These are phyloP conservation scores for Lasioglossum villosulum DNA, from an alignment of 2,888 invertebrate species.

Conservation along the genomic window DNA sequence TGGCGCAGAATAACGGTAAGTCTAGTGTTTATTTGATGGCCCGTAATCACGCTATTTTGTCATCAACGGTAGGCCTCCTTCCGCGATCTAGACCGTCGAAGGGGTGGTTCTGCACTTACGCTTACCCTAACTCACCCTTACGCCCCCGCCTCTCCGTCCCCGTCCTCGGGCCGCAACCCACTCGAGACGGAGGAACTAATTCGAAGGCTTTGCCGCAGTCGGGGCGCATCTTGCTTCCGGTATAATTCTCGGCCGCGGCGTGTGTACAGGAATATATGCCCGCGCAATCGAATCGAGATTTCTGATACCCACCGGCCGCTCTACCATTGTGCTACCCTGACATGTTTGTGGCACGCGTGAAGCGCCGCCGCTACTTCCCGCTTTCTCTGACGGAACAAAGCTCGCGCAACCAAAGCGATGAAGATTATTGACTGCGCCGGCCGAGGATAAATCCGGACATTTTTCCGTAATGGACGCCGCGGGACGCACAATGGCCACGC, in stretches of 20 bases:
- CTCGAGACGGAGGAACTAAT: conserved; percentile 76
- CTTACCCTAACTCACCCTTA: conserved; percentile 69
- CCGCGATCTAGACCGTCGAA: conserved; percentile 75
- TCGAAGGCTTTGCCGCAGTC: conserved; percentile 72
- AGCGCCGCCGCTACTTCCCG: conserved; percentile 14
- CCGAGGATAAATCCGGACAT: conserved; percentile 6
- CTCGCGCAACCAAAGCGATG: not conserved
- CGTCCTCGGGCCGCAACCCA: conserved; percentile 30
- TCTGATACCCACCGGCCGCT: conserved; percentile 55
- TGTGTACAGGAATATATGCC: conserved; percentile 36
- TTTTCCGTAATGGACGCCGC: not conserved
- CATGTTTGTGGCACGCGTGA: conserved; percentile 47
- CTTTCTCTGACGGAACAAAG: conserved; percentile 16
- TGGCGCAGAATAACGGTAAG: conserved; percentile 81
- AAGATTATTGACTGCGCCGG: conserved; percentile 9
- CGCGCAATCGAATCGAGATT: conserved; percentile 63
- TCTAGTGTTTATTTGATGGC: conserved; percentile 84
- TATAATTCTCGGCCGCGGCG: conserved; percentile 65
- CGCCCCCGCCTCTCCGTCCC: conserved; percentile 10
- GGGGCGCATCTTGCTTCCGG: conserved; percentile 76
- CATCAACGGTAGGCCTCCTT: conserved; percentile 81
- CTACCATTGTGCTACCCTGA: conserved; percentile 50
- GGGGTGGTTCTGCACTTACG: conserved; percentile 75
- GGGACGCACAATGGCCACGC: not conserved
- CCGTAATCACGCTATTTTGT: conserved; percentile 84